Evolutionary conservation across 2,888 invertebrate species (phyloP).

Genomic region (Perithous albicinctus): DNA sequence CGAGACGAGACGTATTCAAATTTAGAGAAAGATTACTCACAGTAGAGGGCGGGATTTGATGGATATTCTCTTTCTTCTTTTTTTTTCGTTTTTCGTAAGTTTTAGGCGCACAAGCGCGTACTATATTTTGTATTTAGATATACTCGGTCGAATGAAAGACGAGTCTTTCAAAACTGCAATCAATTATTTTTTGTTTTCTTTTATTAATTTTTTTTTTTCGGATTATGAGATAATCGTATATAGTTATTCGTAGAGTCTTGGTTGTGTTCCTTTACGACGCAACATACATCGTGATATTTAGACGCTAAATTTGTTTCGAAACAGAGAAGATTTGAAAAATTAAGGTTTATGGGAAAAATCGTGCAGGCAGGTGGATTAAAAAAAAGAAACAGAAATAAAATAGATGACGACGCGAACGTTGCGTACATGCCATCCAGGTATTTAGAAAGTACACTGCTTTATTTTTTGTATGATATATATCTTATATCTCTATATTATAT

Average conservation of each 20-base stretch:
- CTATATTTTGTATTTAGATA: slow-evolving; percentile 53
- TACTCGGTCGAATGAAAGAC: slow-evolving; percentile 54
- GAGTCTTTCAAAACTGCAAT: slow-evolving; percentile 69
- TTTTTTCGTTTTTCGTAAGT: slow-evolving; percentile 42
- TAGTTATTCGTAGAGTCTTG: slow-evolving; percentile 69
- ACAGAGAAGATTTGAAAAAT: slow-evolving; percentile 44
- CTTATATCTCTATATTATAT: slow-evolving; percentile 72
- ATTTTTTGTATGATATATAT: slow-evolving; percentile 80
- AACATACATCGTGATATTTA: slow-evolving; percentile 82
- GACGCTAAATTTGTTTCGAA: slow-evolving; percentile 78
- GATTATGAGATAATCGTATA: slow-evolving; percentile 67
- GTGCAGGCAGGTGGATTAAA: slow-evolving; percentile 47
- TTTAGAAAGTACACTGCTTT: slow-evolving; percentile 81
- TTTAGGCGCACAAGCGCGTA: slow-evolving; percentile 24
- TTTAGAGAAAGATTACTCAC: slow-evolving; percentile 34
- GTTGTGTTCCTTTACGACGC: slow-evolving; percentile 71
- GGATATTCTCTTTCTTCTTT: slow-evolving; percentile 62
- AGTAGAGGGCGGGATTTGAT: slow-evolving; percentile 57
- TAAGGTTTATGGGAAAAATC: slow-evolving; percentile 53
- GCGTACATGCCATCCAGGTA: slow-evolving; percentile 79
- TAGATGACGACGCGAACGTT: slow-evolving; percentile 70
- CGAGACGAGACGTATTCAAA: slow-evolving; percentile 35
- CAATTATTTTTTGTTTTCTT: slow-evolving; percentile 61
- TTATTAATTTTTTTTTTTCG: slow-evolving; percentile 53
- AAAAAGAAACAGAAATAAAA: slow-evolving; percentile 41